phyloP scores from a whole-genome alignment of 1,140 invertebrate species.

The Venustaconcha ellipsiformis region DNA sequence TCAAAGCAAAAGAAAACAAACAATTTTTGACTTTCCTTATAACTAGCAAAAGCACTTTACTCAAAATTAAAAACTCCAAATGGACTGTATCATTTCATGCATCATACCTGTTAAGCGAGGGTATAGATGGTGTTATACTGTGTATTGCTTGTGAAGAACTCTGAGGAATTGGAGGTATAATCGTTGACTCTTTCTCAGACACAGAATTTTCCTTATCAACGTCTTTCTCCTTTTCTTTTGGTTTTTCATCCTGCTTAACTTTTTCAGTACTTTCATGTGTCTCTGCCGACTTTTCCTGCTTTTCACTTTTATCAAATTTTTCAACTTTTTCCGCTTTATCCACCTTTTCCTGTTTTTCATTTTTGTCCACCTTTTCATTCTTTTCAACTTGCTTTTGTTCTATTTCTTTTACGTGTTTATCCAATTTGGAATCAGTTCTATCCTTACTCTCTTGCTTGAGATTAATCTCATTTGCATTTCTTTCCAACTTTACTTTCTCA shows the following conservation, averaged over 20 bases:
- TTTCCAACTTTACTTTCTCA: slow-evolving; percentile 1
- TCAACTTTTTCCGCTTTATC: slow-evolving; percentile 28
- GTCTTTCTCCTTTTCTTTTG: slow-evolving; percentile 29
- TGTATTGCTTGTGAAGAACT: slow-evolving; percentile 37
- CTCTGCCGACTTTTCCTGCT: slow-evolving; percentile 15
- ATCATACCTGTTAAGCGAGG: slow-evolving; percentile 46
- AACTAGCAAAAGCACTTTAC: too few species aligned
- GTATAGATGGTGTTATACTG: slow-evolving; percentile 38
- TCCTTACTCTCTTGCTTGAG: slow-evolving; percentile 14
- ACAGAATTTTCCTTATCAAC: slow-evolving; percentile 21
- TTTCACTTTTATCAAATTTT: slow-evolving; percentile 30
- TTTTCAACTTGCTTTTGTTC: not conserved
- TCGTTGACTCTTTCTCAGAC: slow-evolving; percentile 26
- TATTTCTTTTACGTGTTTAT: slow-evolving; percentile 31
- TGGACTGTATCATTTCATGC: not conserved
- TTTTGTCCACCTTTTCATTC: not conserved
- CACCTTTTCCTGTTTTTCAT: slow-evolving; percentile 37
- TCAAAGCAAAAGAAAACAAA: too few species aligned
- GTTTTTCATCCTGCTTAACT: slow-evolving; percentile 34
- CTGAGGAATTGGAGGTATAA: slow-evolving; percentile 54
- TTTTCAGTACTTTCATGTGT: slow-evolving; percentile 16
- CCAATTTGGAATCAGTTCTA: slow-evolving; percentile 10
- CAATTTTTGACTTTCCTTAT: too few species aligned
- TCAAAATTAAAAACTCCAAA: too few species aligned
- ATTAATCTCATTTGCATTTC: slow-evolving; percentile 24